Conservation (phyloP, 2,797 vertebrate species). For the Xerus rutilus region DNA sequence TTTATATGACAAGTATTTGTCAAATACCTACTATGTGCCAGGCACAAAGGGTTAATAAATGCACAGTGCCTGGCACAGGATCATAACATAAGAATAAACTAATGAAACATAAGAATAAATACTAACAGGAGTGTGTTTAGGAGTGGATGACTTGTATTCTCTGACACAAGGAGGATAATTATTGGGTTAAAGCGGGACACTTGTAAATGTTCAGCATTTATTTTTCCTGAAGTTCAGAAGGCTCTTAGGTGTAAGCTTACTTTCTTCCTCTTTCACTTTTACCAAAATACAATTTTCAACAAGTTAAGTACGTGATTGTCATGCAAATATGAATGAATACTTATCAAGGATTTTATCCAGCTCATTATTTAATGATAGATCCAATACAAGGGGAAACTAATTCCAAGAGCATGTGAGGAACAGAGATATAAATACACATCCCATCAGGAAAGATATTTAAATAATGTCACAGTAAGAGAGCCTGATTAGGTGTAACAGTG, state of each 20-base stretch:
- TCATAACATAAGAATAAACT: background rate
- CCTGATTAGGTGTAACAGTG: background rate
- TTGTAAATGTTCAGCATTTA: background rate
- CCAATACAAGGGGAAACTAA: background rate
- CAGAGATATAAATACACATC: background rate
- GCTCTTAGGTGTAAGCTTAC: background rate
- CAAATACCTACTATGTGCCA: background rate
- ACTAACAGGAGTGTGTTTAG: background rate
- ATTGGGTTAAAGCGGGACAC: background rate
- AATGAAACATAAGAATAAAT: background rate
- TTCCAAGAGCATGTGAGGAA: background rate
- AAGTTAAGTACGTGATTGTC: slow-evolving; percentile 22
- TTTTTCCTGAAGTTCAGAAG: background rate
- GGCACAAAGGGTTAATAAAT: background rate
- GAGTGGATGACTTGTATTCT: background rate
- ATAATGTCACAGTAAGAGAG: background rate
- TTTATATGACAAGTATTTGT: slow-evolving; percentile 22
- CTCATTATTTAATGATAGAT: slow-evolving; percentile 29
- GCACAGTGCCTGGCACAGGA: background rate
- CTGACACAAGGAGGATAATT: background rate
- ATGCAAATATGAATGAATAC: slow-evolving; percentile 20
- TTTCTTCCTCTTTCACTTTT: background rate
- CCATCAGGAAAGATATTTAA: background rate
- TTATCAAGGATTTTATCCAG: slow-evolving; percentile 51
- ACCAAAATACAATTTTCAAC: slow-evolving; percentile 24